Conservation (phyloP, 2,113 vertebrate species). For the Alectura lathami region DNA sequence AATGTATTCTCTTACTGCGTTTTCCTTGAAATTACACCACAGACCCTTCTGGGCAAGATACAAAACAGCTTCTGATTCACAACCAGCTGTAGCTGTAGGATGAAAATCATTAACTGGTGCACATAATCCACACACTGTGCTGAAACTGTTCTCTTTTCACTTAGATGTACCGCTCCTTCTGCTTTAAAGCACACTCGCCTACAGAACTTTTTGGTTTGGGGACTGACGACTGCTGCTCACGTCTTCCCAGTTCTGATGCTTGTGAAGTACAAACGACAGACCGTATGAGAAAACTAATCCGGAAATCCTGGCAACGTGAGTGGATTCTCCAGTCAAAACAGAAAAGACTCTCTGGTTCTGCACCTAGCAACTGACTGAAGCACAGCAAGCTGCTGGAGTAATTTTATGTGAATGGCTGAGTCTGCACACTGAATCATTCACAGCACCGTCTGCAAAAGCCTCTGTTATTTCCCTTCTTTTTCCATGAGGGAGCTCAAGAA, state of each 20-base stretch:
- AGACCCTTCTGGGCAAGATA: background rate
- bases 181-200: background rate
- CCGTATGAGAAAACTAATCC: conserved; percentile 1
- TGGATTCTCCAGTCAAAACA: conserved; percentile 49
- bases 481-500: background rate
- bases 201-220: background rate
- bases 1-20: background rate
- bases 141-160: background rate
- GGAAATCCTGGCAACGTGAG: background rate
- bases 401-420: background rate
- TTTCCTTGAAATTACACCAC: background rate
- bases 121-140: background rate
- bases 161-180: background rate
- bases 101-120: background rate
- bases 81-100: background rate
- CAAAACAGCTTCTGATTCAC: background rate
- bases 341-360: background rate
- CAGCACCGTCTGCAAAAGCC: background rate
- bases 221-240: background rate
- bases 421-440: background rate
- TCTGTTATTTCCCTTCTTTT: background rate
- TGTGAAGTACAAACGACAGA: background rate
- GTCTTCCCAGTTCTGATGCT: background rate
- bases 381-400: background rate
- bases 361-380: conserved; percentile 16